phyloP scores from a whole-genome alignment of 2,888 invertebrate genomes.

The Phaedon cochleariae region DNA sequence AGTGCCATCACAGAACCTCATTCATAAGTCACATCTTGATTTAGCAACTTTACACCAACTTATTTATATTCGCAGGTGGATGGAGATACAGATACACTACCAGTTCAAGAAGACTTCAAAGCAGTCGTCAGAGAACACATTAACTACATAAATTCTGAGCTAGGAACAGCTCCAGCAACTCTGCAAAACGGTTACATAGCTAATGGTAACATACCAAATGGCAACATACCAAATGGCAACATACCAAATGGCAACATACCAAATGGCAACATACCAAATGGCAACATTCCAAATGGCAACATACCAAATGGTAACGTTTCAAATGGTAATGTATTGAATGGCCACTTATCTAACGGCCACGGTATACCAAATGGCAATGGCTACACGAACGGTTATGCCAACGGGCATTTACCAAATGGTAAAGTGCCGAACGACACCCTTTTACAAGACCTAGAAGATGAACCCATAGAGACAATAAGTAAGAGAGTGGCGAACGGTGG shows the following conservation, averaged over 20 bases:
- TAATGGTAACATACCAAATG: slow-evolving; percentile 23
- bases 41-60: too few relatives aligned
- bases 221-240: slow-evolving; percentile 41
- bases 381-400: slow-evolving; percentile 45
- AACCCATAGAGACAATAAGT: slow-evolving; percentile 58
- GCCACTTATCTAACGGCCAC: slow-evolving; percentile 41
- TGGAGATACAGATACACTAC: slow-evolving; percentile 82
- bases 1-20: too few relatives aligned
- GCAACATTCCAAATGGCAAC: slow-evolving; percentile 35
- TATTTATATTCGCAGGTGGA: slow-evolving; percentile 76
- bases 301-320: slow-evolving; percentile 17
- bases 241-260: slow-evolving; percentile 41
- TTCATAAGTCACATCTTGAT: too few relatives aligned
- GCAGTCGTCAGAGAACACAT: slow-evolving; percentile 75
- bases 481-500: slow-evolving; percentile 53
- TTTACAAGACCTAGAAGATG: slow-evolving; percentile 53
- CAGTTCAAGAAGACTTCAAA: slow-evolving; percentile 81
- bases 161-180: slow-evolving; percentile 26
- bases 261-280: slow-evolving; percentile 50
- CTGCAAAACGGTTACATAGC: slow-evolving; percentile 38
- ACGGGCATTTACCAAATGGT: slow-evolving; percentile 48
- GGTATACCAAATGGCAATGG: slow-evolving; percentile 37
- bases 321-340: slow-evolving; percentile 22
- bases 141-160: slow-evolving; percentile 64
- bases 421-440: slow-evolving; percentile 42